Percentiles rank a stretch among this genome's conserved stretches.
Evolutionary conservation across 2,797 vertebrate species (phyloP).

Genomic region (Scarus forsteni): DNA sequence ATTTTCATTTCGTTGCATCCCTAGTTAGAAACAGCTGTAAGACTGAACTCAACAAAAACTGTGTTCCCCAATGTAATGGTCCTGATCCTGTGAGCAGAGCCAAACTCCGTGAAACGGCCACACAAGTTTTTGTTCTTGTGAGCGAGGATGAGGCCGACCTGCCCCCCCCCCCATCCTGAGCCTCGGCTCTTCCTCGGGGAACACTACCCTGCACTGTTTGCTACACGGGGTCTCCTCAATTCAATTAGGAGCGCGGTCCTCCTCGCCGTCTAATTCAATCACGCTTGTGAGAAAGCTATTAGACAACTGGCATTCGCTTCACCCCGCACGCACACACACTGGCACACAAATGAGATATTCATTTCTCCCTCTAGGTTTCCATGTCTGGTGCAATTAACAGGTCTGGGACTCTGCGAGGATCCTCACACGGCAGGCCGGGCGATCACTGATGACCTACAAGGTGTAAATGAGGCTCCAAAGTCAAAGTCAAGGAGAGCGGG

Average conservation of each 20-base stretch:
- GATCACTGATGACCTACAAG: conserved; percentile 55
- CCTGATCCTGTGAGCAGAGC: conserved; percentile 29
- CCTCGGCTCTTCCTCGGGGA: conserved; percentile 61
- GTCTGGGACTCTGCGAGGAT: conserved; percentile 64
- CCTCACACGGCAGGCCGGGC: conserved; percentile 49
- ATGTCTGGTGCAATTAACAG: conserved; percentile 79
- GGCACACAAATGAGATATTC: conserved; percentile 81
- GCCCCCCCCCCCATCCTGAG: neutral
- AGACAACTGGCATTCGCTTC: conserved; percentile 83
- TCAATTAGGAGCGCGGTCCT: conserved; percentile 83
- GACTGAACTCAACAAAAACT: no score
- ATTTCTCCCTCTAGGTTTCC: conserved; percentile 79
- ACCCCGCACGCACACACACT: conserved; percentile 54
- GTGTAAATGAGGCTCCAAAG: conserved; percentile 54
- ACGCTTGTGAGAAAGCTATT: conserved; percentile 86
- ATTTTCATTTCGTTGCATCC: no score
- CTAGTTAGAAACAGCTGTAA: no score
- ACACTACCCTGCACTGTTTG: conserved; percentile 73
- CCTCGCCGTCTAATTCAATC: conserved; percentile 84
- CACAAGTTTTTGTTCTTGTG: conserved; percentile 53
- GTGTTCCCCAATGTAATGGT: no score
- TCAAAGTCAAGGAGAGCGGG: conserved; percentile 39
- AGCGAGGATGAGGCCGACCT: conserved; percentile 30
- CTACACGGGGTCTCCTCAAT: conserved; percentile 80
- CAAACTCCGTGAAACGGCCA: conserved; percentile 53